Evolutionary conservation across 53 echinoderm and acorn worm species (phyloP).

Genomic region (Temnopleurus reevesii): DNA sequence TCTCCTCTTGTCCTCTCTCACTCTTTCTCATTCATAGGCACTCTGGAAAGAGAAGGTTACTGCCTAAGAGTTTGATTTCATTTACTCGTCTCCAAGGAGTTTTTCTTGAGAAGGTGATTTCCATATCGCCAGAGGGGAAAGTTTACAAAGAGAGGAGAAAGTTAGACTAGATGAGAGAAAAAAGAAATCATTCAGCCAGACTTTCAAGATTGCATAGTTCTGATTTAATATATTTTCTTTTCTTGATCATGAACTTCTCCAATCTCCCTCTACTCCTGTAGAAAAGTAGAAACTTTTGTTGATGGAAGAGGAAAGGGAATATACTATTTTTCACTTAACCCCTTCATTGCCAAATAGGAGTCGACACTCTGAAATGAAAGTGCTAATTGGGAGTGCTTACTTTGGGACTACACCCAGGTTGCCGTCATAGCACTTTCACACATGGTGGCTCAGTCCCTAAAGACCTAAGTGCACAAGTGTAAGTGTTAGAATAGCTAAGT

Average conservation of each 20-base stretch:
- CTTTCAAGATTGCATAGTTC: conserved; percentile 1
- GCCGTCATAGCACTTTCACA: too few relatives aligned
- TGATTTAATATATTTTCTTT: conserved; percentile 53
- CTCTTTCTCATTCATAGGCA: not conserved
- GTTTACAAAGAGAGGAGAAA: conserved; percentile 32
- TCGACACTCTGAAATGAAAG: too few relatives aligned
- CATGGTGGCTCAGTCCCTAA: too few relatives aligned
- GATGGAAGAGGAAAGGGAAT: too few relatives aligned
- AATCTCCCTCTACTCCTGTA: not conserved
- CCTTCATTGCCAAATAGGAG: too few relatives aligned
- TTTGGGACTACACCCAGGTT: too few relatives aligned
- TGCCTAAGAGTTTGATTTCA: conserved; percentile 36
- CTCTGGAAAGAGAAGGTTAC: not conserved
- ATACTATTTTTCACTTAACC: too few relatives aligned
- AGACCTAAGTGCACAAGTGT: too few relatives aligned
- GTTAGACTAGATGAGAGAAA: not conserved
- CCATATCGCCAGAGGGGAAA: conserved; percentile 44
- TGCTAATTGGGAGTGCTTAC: too few relatives aligned
- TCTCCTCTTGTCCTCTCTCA: not conserved
- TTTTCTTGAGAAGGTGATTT: conserved; percentile 49
- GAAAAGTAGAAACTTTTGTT: conserved; percentile 36
- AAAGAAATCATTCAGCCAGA: conserved; percentile 41
- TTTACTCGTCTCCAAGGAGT: conserved; percentile 38
- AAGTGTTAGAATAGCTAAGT: too few relatives aligned
- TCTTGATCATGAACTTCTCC: conserved; percentile 34